Conservation (phyloP, 1,140 invertebrate species). For the Pachypeltis micranthus region DNA sequence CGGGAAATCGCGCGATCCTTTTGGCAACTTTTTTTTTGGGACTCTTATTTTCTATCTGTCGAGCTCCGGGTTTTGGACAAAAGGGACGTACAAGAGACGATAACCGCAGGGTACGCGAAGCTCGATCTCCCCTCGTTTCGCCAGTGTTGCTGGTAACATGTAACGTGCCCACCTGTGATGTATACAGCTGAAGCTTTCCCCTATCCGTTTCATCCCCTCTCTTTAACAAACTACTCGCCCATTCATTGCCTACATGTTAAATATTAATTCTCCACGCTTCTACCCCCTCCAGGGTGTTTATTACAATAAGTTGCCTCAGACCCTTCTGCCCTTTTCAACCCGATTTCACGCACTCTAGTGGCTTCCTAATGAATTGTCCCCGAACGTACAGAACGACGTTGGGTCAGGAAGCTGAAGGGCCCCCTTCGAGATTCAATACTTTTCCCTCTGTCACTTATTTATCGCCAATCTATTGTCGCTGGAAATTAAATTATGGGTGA, state of each 20-base stretch:
- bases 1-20: too few relatives aligned
- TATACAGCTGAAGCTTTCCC: not conserved
- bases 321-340: constrained; percentile 10
- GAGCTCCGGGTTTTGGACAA: not conserved
- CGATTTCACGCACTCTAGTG: constrained; percentile 16
- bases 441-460: constrained; percentile 6
- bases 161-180: constrained; percentile 8
- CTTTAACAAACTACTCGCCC: not conserved
- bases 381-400: constrained; percentile 1
- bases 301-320: constrained; percentile 6
- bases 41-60: not conserved
- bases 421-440: constrained; percentile 1
- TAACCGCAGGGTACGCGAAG: not conserved
- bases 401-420: too few relatives aligned
- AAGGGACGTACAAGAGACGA: not conserved
- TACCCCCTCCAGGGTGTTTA: constrained; percentile 9
- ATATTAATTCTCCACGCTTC: constrained; percentile 13
- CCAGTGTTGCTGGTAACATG: not conserved
- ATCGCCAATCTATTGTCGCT: constrained; percentile 15
- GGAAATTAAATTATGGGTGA: constrained; percentile 15
- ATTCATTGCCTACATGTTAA: constrained; percentile 16
- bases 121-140: not conserved
- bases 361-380: constrained; percentile 15
- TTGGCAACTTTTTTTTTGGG: not conserved
- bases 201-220: too few relatives aligned